A percentile compares a stretch with the other conserved stretches of the same genome.
phyloP scores from a whole-genome alignment of 2,888 invertebrate genomes.

The Noctuana brunneofusca region DNA sequence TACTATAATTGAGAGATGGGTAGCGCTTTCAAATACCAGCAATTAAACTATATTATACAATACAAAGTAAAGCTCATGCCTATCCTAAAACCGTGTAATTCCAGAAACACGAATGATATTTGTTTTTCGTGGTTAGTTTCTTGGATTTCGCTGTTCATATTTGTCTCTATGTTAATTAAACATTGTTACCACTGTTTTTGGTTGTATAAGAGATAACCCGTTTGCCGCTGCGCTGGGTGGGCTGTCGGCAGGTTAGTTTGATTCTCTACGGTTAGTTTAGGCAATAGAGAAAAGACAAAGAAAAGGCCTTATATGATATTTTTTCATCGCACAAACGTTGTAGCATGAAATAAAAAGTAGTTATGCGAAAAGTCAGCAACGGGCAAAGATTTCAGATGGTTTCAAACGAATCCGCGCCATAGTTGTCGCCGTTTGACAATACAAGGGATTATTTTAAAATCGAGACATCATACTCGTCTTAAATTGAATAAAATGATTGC shows the following conservation, averaged over 20 bases:
- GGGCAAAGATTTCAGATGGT: too few species aligned
- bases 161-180: slow-evolving; percentile 32
- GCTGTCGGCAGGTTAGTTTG: slow-evolving; percentile 20
- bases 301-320: not conserved
- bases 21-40: not conserved
- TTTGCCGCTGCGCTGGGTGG: slow-evolving; percentile 25
- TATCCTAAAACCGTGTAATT: slow-evolving; percentile 8
- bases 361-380: too few species aligned
- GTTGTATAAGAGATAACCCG: slow-evolving; percentile 32
- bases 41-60: not conserved
- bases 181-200: slow-evolving; percentile 33
- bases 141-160: slow-evolving; percentile 30
- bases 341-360: too few species aligned
- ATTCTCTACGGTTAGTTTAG: slow-evolving; percentile 22
- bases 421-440: too few species aligned
- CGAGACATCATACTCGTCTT: too few species aligned
- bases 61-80: not conserved
- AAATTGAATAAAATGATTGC: too few species aligned
- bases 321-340: too few species aligned
- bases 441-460: too few species aligned
- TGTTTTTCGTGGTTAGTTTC: slow-evolving; percentile 19
- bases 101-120: slow-evolving; percentile 17
- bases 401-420: too few species aligned
- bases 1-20: not conserved
- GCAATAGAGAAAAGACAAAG: not conserved